Percentiles rank a stretch among this genome's conserved stretches.
These are phyloP conservation scores for Chrysodeixis includens DNA, from an alignment of 2,888 invertebrate genomes.

Conservation along the genomic window DNA sequence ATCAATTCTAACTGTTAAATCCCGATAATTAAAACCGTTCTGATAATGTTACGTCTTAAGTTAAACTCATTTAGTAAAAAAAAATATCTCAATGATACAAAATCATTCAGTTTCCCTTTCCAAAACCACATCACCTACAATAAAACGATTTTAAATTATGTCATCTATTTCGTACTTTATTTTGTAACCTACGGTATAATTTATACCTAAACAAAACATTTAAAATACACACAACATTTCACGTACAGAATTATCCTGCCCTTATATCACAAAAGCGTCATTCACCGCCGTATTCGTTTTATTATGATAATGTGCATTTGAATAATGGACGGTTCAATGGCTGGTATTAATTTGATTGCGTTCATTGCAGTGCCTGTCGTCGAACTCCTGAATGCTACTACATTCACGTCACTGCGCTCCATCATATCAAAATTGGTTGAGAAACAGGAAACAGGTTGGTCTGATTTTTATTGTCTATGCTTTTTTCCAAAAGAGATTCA, in stretches of 20 bases:
- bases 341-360: conserved; percentile 44
- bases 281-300: conserved; percentile 41
- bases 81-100: no score
- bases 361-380: conserved; percentile 79
- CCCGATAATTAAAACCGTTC: no score
- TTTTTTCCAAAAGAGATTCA: no score
- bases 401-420: conserved; percentile 83
- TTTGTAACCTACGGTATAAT: background rate
- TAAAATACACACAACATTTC: conserved; percentile 18
- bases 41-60: no score
- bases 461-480: conserved; percentile 11
- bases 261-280: conserved; percentile 33
- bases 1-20: no score
- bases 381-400: conserved; percentile 80
- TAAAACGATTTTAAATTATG: no score
- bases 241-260: conserved; percentile 24
- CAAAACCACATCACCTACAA: no score
- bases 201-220: background rate
- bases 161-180: background rate
- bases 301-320: conserved; percentile 50
- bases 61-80: no score
- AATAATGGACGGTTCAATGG: conserved; percentile 51
- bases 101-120: no score
- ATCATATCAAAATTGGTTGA: conserved; percentile 84
- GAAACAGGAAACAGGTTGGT: conserved; percentile 85